A percentile compares a stretch with the other conserved stretches of the same genome.
Evolutionary conservation across 2,888 invertebrate species (phyloP).

Genomic region (Ormyrus pomaceus): DNA sequence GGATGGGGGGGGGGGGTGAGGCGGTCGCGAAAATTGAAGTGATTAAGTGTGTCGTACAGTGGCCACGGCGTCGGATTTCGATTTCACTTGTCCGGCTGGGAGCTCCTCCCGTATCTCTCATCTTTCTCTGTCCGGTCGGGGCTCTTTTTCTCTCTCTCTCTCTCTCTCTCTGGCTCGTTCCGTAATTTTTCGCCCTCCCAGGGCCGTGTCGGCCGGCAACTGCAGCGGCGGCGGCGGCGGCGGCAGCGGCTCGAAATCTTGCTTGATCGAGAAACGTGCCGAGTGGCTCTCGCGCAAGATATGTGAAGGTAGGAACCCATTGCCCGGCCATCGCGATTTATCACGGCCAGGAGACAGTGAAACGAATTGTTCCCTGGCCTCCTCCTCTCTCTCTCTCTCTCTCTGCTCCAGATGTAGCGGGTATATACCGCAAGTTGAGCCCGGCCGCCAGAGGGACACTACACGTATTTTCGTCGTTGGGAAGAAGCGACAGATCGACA

Average conservation of each 20-base stretch:
- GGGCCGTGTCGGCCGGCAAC: not conserved
- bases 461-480: no score
- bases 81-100: slow-evolving; percentile 38
- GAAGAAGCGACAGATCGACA: no score
- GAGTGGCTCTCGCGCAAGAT: slow-evolving; percentile 53
- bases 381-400: slow-evolving; percentile 9
- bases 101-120: slow-evolving; percentile 27
- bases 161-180: not conserved
- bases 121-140: slow-evolving; percentile 34
- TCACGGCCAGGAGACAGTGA: slow-evolving; percentile 64
- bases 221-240: slow-evolving; percentile 11
- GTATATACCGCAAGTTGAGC: no score
- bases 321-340: slow-evolving; percentile 68
- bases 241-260: slow-evolving; percentile 35
- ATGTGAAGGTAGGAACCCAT: slow-evolving; percentile 61
- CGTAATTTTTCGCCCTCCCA: slow-evolving; percentile 42
- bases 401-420: not conserved
- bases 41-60: slow-evolving; percentile 27
- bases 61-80: slow-evolving; percentile 33
- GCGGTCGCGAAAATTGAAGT: slow-evolving; percentile 29
- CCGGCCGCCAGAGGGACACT: no score
- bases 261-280: slow-evolving; percentile 41
- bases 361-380: slow-evolving; percentile 69
- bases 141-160: not conserved
- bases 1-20: not conserved